Base-by-base conservation (phyloP, 1,140 invertebrate genomes). In the Acromyrmex heyeri region DNA sequence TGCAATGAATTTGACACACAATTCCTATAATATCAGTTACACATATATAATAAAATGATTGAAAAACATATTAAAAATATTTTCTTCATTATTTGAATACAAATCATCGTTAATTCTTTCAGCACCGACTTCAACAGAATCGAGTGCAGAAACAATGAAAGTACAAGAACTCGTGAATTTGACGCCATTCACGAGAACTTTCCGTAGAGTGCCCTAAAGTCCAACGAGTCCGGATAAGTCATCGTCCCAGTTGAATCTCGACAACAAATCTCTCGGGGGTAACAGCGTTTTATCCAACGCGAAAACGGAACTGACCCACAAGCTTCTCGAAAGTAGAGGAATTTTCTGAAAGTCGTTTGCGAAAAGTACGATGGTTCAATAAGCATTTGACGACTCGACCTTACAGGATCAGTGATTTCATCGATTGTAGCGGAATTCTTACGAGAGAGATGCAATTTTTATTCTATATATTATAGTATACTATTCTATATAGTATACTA, bases 181-280 rank as follows among this genome's bases (percentile, higher is more conserved):
- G 38, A 38, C 14, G 76, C 21, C 16, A 70, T 72, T 86, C 53
- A 44, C 53, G 65, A 50, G 27, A 87, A 87, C 57, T 87, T 87
- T 81, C n/a, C 57, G 24, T 59, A 18, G 44, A 83, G 59, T 57
- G 50, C 48, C 50, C 59, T 57, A 85, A 87, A 73, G 59, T 83
- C 67, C 61, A 62, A 69, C 53, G 10, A 85, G 50, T 72, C 50
- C 50, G 21, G 69, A 87, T 83, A 83, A 87, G 59, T 87, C 73
- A 87, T 83, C 57, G 78, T 83, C 38, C 77, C 61, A 83, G 86
- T 69, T 87, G 86, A 30, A 69, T 83, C 59, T 82, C 59, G 76
- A 83, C 79, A 87, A 87, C 86, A 83, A 87, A 87, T 87, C 69
- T 87, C 65, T 83, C 79, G 69, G 67, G 24, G 50, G 24, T 67